Percentiles rank a stretch among this genome's conserved stretches.
Conservation (phyloP, 2,797 vertebrate species). For the Carduelis carduelis region DNA sequence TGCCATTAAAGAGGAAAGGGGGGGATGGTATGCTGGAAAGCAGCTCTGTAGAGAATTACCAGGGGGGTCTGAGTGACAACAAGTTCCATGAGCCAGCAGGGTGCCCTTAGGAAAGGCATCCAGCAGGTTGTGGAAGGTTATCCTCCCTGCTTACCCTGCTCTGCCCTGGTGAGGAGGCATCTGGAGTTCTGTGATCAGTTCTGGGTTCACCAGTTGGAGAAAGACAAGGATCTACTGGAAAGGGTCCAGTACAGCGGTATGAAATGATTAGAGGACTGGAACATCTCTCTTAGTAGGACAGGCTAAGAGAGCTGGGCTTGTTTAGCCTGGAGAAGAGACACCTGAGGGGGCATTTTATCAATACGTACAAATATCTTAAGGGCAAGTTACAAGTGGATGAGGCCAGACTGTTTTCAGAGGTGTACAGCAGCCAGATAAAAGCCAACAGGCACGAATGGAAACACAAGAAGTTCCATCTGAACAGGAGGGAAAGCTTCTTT, state of each 20-base stretch:
- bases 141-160: background rate
- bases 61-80: background rate
- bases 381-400: background rate
- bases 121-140: background rate
- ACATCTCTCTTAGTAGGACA: background rate
- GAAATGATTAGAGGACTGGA: background rate
- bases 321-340: background rate
- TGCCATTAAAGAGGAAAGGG: background rate
- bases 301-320: background rate
- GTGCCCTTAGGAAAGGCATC: fast-evolving
- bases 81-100: background rate
- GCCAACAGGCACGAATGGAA: background rate
- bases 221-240: background rate
- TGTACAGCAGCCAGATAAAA: background rate
- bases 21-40: background rate
- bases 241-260: background rate
- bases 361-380: background rate
- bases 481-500: background rate
- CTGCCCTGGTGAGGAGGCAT: background rate
- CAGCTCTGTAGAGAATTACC: background rate
- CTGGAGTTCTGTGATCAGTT: background rate
- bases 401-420: background rate
- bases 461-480: background rate
- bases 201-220: fast-evolving
- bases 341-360: background rate